Conservation (phyloP, 2,888 invertebrate species). For the Limnephilus lunatus region DNA sequence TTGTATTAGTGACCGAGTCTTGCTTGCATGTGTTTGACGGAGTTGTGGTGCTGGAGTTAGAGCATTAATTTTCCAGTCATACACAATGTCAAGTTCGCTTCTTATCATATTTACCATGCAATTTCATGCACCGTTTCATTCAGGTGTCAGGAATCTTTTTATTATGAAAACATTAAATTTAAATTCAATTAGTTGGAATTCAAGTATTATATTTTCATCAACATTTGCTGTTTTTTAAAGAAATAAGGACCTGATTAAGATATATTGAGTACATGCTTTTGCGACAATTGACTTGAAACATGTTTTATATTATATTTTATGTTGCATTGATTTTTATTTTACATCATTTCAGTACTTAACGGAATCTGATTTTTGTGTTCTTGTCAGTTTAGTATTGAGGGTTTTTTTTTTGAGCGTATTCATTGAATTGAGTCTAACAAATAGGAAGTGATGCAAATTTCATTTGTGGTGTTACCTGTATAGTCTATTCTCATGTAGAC, state of each 20-base stretch:
- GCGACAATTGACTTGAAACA: not conserved
- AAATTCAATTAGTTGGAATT: not conserved
- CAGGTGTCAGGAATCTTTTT: slow-evolving; percentile 22
- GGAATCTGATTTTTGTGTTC: not conserved
- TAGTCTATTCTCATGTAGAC: not conserved
- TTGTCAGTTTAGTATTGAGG: not conserved
- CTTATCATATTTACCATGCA: slow-evolving; percentile 44
- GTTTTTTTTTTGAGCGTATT: not conserved
- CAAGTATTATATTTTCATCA: not conserved
- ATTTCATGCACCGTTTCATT: slow-evolving; percentile 44
- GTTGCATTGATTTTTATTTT: not conserved
- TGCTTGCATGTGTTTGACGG: not conserved
- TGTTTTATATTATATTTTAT: not conserved
- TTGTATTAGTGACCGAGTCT: not conserved
- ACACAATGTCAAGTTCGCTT: slow-evolving; percentile 42
- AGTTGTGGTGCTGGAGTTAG: not conserved
- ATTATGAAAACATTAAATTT: not conserved
- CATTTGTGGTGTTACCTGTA: not conserved
- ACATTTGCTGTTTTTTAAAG: not conserved
- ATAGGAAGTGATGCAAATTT: not conserved
- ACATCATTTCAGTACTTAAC: not conserved
- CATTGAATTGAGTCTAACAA: not conserved
- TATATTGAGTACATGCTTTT: not conserved
- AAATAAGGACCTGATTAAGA: too few species aligned
- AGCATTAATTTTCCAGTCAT: slow-evolving; percentile 29